Percentiles rank a stretch among this genome's conserved stretches.
Evolutionary conservation across 1,140 invertebrate species (phyloP).

Genomic region (Marisa cornuarietis): DNA sequence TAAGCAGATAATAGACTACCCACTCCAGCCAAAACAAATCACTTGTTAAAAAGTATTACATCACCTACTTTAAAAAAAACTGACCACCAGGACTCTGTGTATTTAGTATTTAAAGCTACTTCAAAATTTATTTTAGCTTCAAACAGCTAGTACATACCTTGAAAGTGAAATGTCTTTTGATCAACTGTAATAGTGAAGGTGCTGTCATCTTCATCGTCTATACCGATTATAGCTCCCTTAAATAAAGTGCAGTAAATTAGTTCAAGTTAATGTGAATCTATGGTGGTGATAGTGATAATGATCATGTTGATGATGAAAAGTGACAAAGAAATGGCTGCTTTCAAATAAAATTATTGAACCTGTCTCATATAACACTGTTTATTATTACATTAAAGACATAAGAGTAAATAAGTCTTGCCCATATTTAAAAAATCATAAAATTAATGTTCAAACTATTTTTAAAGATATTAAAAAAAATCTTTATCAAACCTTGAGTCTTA

Average conservation of each 20-base stretch:
- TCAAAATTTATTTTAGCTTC: not conserved
- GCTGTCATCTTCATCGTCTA: conserved; percentile 98
- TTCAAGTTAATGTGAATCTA: too few relatives aligned
- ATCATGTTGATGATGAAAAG: not conserved
- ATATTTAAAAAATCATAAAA: not conserved
- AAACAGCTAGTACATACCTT: conserved; percentile 67
- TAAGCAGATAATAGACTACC: too few relatives aligned
- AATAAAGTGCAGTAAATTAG: conserved; percentile 25
- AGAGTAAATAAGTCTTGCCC: not conserved
- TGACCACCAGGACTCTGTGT: not conserved
- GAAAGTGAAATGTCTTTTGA: conserved; percentile 99
- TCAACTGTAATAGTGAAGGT: conserved; percentile 99
- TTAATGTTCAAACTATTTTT: not conserved
- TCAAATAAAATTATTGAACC: too few relatives aligned
- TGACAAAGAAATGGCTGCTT: not conserved
- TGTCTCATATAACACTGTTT: too few relatives aligned
- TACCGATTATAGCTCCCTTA: conserved; percentile 92
- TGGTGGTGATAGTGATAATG: too few relatives aligned
- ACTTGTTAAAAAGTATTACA: not conserved
- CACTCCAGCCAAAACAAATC: too few relatives aligned
- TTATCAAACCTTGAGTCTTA: conserved; percentile 68
- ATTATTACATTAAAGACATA: too few relatives aligned
- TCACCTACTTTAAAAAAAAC: not conserved
- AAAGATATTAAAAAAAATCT: too few relatives aligned
- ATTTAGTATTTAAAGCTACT: not conserved